Conservation (phyloP, 2,797 vertebrate genomes). For the Microtus californicus region DNA sequence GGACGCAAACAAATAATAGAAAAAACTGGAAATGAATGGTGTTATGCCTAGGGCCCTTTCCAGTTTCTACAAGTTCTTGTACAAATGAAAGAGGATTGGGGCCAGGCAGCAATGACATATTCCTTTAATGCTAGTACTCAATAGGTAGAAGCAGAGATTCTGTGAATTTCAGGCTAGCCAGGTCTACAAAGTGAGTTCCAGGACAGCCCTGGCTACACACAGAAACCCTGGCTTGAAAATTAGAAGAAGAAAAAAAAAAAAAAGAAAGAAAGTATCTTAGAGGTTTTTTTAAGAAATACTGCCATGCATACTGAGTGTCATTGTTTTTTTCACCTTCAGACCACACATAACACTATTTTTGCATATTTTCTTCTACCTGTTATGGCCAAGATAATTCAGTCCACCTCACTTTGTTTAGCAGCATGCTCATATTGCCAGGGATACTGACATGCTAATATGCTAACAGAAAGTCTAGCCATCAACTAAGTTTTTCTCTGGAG, state of each 20-base stretch:
- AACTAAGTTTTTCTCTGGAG: constrained; percentile 69
- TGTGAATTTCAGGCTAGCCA: background rate
- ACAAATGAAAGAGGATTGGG: background rate
- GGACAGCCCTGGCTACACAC: background rate
- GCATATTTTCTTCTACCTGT: background rate
- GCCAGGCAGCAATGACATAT: background rate
- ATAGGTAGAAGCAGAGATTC: background rate
- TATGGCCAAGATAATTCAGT: background rate
- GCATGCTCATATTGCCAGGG: background rate
- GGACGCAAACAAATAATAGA: background rate
- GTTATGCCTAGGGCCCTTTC: background rate
- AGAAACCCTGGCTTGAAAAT: background rate
- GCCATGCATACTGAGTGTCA: background rate
- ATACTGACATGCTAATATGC: background rate
- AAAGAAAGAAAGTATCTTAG: background rate
- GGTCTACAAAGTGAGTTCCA: background rate
- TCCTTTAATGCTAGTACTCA: background rate
- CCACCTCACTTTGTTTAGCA: background rate
- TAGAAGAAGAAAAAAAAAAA: too few species aligned
- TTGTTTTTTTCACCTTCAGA: background rate
- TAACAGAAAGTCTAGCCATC: background rate
- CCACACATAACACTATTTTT: background rate
- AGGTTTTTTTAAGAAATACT: background rate
- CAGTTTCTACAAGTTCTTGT: background rate
- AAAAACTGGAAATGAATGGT: constrained; percentile 11